Percentiles rank a stretch among this genome's conserved stretches.
Conservation (phyloP, 2,888 invertebrate species). For the Gastracanthus pulcherrimus region DNA sequence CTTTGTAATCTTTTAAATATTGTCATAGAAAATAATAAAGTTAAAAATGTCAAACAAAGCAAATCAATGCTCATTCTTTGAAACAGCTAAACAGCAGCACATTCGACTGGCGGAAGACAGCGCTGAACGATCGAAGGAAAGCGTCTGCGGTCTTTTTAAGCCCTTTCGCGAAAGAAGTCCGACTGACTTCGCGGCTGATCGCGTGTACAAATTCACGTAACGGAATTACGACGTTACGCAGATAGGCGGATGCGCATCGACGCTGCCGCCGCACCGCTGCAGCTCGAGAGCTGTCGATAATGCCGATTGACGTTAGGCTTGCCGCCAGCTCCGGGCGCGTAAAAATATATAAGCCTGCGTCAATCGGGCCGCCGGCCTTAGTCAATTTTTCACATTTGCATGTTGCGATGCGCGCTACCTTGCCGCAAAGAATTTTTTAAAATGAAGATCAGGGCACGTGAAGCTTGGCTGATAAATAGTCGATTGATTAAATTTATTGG, state of each 20-base stretch:
- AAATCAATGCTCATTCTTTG: too few species aligned
- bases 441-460: background rate
- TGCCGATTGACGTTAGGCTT: conserved; percentile 32
- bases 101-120: background rate
- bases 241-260: background rate
- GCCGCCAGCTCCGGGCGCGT: too few species aligned
- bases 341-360: background rate
- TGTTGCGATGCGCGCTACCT: background rate
- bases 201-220: conserved; percentile 26
- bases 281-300: conserved; percentile 31
- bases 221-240: conserved; percentile 26
- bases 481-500: background rate
- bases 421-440: background rate
- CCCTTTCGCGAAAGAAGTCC: background rate
- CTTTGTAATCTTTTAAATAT: too few species aligned
- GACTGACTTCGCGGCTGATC: conserved; percentile 13
- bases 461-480: background rate
- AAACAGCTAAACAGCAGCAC: too few species aligned
- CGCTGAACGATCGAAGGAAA: background rate
- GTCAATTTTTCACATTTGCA: conserved; percentile 3
- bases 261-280: background rate
- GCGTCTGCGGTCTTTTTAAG: background rate
- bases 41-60: too few species aligned
- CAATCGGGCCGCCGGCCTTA: background rate
- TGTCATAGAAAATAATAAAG: too few species aligned